phyloP scores from a whole-genome alignment of 2,888 invertebrate genomes.

The Serripes groenlandicus region DNA sequence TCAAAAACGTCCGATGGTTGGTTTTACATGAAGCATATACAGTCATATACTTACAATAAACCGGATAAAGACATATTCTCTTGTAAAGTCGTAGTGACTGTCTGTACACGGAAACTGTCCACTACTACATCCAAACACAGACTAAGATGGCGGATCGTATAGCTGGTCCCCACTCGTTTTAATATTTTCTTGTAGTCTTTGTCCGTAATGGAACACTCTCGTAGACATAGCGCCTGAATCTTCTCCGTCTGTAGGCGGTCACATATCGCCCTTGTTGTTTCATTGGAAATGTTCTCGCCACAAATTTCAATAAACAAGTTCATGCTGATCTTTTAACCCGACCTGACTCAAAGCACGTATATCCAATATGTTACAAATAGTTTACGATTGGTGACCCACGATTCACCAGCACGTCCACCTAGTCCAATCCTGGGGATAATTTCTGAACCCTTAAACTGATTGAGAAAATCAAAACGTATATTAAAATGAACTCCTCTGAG shows the following conservation, averaged over 20 bases:
- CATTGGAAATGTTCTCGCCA: conserved; percentile 9
- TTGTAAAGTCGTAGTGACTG: conserved; percentile 74
- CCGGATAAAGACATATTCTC: conserved; percentile 78
- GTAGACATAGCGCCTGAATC: conserved; percentile 75
- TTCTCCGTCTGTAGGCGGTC: conserved; percentile 71
- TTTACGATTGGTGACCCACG: too few relatives aligned
- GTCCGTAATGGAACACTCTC: conserved; percentile 77
- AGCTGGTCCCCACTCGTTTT: conserved; percentile 70
- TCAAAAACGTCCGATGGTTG: too few relatives aligned
- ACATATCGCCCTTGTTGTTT: conserved; percentile 68
- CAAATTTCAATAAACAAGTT: conserved; percentile 5
- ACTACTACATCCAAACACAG: conserved; percentile 78
- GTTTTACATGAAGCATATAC: not conserved
- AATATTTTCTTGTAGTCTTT: conserved; percentile 76
- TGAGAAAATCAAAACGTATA: too few relatives aligned
- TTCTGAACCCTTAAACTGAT: too few relatives aligned
- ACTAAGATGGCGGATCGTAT: conserved; percentile 78
- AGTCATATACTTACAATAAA: conserved; percentile 77
- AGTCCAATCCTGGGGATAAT: too few relatives aligned
- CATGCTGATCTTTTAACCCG: not conserved
- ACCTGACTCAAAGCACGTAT: not conserved
- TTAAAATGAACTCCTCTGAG: too few relatives aligned
- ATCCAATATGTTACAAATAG: too few relatives aligned
- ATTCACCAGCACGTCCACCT: too few relatives aligned
- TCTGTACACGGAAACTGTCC: conserved; percentile 70